Percentiles rank a stretch among this genome's conserved stretches.
phyloP scores from a whole-genome alignment of 2,113 vertebrate genomes.

The Eublepharis macularius region DNA sequence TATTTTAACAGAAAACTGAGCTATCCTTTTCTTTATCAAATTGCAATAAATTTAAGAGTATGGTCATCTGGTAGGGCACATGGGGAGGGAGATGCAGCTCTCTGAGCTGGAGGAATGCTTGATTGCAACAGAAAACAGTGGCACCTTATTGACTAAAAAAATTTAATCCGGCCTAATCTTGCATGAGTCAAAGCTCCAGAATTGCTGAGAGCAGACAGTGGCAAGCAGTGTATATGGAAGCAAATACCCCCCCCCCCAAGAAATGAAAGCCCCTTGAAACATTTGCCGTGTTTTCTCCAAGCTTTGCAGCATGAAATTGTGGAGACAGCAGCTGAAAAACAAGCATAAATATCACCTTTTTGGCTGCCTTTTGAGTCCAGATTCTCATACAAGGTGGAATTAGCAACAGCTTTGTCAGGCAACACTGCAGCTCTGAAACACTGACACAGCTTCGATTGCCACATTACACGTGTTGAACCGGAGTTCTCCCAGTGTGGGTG shows the following conservation, averaged over 20 bases:
- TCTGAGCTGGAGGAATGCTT: neutral
- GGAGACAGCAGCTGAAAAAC: neutral
- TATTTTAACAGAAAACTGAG: constrained; percentile 45
- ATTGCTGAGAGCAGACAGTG: neutral
- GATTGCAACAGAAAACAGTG: neutral
- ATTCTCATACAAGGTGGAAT: no score
- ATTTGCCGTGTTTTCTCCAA: neutral
- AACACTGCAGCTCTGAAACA: no score
- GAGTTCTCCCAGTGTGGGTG: neutral
- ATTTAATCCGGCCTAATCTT: no score
- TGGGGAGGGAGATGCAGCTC: neutral
- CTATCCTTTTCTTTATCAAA: neutral
- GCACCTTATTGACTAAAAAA: no score
- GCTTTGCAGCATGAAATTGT: neutral
- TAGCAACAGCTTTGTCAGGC: no score
- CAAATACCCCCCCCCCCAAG: neutral
- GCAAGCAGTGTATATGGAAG: neutral
- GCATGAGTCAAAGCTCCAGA: neutral
- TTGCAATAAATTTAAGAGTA: neutral
- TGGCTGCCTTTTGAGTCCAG: neutral
- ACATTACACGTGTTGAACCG: neutral
- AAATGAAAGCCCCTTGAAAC: constrained; percentile 1
- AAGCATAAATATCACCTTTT: neutral
- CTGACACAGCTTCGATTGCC: neutral
- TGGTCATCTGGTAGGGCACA: neutral